Conservation (phyloP, 2,113 vertebrate genomes). For the Sialia sialis region DNA sequence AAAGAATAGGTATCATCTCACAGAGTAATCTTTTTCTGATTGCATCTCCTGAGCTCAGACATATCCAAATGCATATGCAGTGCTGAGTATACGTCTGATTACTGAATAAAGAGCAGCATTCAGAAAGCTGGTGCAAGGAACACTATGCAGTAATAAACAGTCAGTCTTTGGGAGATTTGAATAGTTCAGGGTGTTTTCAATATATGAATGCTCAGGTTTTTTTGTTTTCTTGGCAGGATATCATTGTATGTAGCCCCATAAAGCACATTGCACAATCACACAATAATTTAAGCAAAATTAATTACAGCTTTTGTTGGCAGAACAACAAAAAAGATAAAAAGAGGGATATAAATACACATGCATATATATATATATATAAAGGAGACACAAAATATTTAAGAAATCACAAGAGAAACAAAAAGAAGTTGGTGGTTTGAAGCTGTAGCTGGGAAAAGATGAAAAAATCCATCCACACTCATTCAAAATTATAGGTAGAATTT, state of each 20-base stretch:
- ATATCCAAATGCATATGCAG: background rate
- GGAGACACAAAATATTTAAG: background rate
- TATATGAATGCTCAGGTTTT: background rate
- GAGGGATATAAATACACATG: background rate
- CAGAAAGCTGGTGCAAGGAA: background rate
- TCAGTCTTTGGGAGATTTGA: background rate
- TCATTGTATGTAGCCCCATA: background rate
- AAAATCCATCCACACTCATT: background rate
- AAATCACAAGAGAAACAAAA: background rate
- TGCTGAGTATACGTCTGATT: background rate
- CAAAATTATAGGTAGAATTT: conserved; percentile 38
- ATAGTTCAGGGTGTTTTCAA: background rate
- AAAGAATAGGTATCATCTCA: background rate
- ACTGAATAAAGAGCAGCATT: background rate
- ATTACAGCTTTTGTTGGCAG: background rate
- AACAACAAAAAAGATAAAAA: background rate
- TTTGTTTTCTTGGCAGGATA: background rate
- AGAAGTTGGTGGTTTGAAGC: background rate
- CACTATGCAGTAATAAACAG: background rate
- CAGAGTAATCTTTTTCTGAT: background rate
- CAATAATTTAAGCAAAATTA: background rate
- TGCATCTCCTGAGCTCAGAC: background rate
- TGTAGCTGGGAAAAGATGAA: background rate
- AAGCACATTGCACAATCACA: background rate
- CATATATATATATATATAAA: background rate